Conservation (phyloP, 2,113 vertebrate genomes). For the Gavialis gangeticus region DNA sequence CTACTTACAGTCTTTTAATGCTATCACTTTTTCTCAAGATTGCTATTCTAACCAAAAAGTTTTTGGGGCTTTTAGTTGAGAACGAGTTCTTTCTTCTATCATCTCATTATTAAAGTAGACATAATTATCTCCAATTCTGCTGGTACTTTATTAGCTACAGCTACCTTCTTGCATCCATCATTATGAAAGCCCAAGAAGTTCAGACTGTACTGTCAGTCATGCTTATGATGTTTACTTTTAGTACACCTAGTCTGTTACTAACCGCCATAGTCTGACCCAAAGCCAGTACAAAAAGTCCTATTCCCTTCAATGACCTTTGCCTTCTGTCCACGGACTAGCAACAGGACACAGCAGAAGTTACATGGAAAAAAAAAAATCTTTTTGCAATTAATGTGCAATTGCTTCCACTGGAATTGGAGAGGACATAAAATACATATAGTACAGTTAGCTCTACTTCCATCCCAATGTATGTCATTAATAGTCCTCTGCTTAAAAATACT, state of each 20-base stretch:
- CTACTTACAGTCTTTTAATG: background rate
- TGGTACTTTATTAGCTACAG: background rate
- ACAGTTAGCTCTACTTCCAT: background rate
- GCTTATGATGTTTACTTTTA: background rate
- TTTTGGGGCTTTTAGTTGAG: background rate
- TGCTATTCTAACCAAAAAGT: background rate
- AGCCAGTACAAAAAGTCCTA: background rate
- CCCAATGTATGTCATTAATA: background rate
- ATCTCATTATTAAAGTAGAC: background rate
- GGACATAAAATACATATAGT: background rate
- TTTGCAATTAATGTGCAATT: fast-evolving
- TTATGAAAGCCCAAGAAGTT: background rate
- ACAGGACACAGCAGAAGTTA: background rate
- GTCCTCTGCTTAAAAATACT: background rate
- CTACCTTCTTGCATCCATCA: background rate
- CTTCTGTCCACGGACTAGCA: background rate
- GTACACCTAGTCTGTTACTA: background rate
- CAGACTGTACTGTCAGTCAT: background rate
- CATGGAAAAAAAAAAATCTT: background rate
- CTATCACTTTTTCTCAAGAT: background rate
- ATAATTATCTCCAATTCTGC: background rate
- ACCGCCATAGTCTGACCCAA: background rate
- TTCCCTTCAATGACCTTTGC: background rate
- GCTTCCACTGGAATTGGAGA: background rate
- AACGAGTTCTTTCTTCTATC: background rate